A percentile compares a stretch with the other conserved stretches of the same genome.
phyloP scores from a whole-genome alignment of 2,888 invertebrate species.

The Ichneumoninae sp. region DNA sequence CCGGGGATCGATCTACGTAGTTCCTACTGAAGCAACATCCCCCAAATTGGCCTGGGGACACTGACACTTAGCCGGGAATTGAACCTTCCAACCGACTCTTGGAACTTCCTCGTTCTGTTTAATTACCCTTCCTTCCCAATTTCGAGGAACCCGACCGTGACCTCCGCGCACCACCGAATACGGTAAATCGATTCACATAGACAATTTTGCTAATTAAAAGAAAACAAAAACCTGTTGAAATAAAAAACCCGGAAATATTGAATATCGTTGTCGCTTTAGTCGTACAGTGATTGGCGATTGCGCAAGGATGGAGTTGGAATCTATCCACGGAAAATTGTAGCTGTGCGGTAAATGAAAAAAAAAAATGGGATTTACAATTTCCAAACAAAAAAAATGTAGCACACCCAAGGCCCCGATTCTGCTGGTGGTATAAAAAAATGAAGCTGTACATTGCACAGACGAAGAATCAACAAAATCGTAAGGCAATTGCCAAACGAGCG shows the following conservation, averaged over 20 bases:
- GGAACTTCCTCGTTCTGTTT: background rate
- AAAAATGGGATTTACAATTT: too few species aligned
- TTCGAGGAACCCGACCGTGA: constrained; percentile 8
- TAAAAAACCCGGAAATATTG: background rate
- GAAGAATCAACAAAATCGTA: too few species aligned
- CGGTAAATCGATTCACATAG: background rate
- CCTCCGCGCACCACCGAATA: background rate
- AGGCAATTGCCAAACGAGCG: too few species aligned
- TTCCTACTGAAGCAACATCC: constrained; percentile 12
- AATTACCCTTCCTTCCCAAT: constrained; percentile 7
- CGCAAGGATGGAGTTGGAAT: background rate
- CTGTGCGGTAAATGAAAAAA: background rate
- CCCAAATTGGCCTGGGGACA: background rate
- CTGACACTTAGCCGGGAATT: constrained; percentile 10
- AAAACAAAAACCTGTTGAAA: background rate
- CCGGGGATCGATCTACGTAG: constrained; percentile 19
- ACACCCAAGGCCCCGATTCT: too few species aligned
- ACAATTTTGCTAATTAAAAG: background rate
- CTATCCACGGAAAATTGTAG: background rate
- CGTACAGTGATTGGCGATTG: too few species aligned
- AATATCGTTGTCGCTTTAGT: too few species aligned
- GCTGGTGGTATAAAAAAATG: too few species aligned
- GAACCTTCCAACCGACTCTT: constrained; percentile 17
- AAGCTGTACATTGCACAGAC: too few species aligned
- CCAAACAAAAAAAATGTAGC: too few species aligned